Percentiles rank a stretch among this genome's conserved stretches.
Evolutionary conservation across 2,113 vertebrate species (phyloP).

Genomic region (Nanorana parkeri): DNA sequence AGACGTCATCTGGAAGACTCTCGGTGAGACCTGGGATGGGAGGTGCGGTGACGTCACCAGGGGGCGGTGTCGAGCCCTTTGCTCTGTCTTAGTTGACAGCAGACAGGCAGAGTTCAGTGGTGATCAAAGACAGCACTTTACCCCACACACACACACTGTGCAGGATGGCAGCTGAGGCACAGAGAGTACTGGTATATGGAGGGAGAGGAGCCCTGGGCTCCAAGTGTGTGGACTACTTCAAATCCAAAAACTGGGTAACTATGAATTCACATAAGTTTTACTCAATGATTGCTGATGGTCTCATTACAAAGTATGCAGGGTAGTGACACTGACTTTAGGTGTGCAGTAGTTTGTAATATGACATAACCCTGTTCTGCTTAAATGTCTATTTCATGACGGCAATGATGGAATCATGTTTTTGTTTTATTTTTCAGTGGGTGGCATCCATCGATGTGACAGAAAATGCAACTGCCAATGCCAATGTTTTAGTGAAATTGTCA

Average conservation of each 20-base stretch:
- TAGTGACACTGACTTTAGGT: background rate
- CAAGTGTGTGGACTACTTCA: slow-evolving; percentile 83
- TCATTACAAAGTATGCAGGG: background rate
- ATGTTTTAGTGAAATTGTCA: slow-evolving; percentile 78
- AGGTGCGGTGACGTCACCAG: background rate
- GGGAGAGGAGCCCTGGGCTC: slow-evolving; percentile 87
- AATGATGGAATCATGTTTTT: background rate
- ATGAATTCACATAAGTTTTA: background rate
- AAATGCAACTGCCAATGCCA: slow-evolving; percentile 86
- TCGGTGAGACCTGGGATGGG: too few relatives aligned
- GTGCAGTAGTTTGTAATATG: background rate
- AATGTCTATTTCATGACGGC: background rate
- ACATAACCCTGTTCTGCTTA: background rate
- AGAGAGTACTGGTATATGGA: slow-evolving; percentile 86
- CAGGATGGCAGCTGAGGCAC: slow-evolving; percentile 64
- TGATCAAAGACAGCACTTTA: background rate
- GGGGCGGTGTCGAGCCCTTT: background rate
- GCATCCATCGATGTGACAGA: slow-evolving; percentile 85
- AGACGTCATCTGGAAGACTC: too few relatives aligned
- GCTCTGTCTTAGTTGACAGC: accelerated
- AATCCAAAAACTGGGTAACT: slow-evolving; percentile 84
- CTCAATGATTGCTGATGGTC: background rate
- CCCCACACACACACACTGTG: background rate
- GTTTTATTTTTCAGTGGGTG: slow-evolving; percentile 80
- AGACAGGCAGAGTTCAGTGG: background rate